Base-by-base conservation (phyloP, 2,113 vertebrate genomes). In the Sisor rabdophorus region DNA sequence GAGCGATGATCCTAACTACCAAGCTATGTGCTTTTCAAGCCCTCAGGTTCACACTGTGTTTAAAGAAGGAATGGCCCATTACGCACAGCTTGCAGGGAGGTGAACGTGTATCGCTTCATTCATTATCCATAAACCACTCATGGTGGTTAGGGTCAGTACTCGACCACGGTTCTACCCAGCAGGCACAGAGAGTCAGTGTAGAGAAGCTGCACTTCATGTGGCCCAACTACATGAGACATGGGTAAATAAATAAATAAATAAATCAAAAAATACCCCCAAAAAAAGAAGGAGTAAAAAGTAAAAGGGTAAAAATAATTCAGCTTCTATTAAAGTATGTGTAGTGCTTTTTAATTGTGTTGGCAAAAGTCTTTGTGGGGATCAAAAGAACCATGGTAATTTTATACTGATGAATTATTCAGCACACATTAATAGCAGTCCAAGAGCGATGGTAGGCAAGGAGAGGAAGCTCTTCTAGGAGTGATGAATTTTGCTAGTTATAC, bases 351-450 rank as follows among this genome's bases (percentile, higher is more conserved):
- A 93, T 91, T 92, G 90, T 90, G 89, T 87, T 87, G 87, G 88
- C 88, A 90, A 90, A 91, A 90, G 89, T 89, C 89, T 88, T 88
- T 89, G 71, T 16, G 1, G 60, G 63, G 11, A 72, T 91, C 90
- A 90, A 87, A 90, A 90, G 88, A 78, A 89, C 85, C 89, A 90
- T 91, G 89, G 89, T 93, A 91, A 91, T 93, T 92, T 93, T 91
- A 91, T 87, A 86, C 88, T 87, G 87, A 86, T 93, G 83, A 93
- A 93, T 93, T 85, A 93, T 93, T 92, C 90, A 93, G 85, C 17
- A 67, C 88, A 91, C 90, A 92, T 92, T 93, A 91, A 91, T 92
- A 93, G 91, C 89, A 80, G 86, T 87, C 82, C 84, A 85, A 87
- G 89, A 83, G 78, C 81, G 85, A 84, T 85, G 83, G 72, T 77